These are phyloP conservation scores for Drosophila cardini DNA, from an alignment of 1,140 invertebrate genomes.

Conservation along the genomic window DNA sequence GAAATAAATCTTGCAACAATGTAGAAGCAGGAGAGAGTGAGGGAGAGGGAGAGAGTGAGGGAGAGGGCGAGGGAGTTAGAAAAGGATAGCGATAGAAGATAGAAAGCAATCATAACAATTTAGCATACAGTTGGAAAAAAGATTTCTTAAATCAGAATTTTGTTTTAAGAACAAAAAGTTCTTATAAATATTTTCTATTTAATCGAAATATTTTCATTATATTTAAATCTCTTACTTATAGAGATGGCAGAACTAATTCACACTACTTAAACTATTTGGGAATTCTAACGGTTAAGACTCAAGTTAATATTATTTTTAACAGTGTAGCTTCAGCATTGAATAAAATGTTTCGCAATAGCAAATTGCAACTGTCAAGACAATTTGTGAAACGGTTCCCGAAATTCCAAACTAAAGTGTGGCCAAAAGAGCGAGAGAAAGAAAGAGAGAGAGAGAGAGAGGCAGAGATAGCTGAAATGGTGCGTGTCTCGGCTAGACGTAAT, in stretches of 20 bases:
- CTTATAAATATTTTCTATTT: too few relatives aligned
- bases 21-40: slow-evolving; percentile 1
- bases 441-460: neutral
- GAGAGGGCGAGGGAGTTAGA: neutral
- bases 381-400: slow-evolving; percentile 55
- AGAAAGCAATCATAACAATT: slow-evolving; percentile 63
- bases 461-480: slow-evolving; percentile 21
- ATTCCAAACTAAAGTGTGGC: slow-evolving; percentile 25
- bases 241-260: too few relatives aligned
- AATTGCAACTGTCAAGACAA: slow-evolving; percentile 68
- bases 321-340: slow-evolving; percentile 45
- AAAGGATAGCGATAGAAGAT: neutral
- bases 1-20: slow-evolving; percentile 51
- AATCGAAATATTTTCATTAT: too few relatives aligned
- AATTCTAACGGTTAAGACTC: too few relatives aligned
- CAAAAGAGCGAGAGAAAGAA: slow-evolving; percentile 9
- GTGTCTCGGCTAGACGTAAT: slow-evolving; percentile 40
- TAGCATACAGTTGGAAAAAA: neutral
- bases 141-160: too few relatives aligned
- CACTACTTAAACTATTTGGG: too few relatives aligned
- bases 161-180: too few relatives aligned
- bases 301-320: too few relatives aligned
- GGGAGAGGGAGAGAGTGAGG: neutral
- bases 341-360: slow-evolving; percentile 20
- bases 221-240: too few relatives aligned